Evolutionary conservation across 1,140 invertebrate species (phyloP), one percentile per base, ranked within the genome.

Genomic region (Drosophila eugracilis): DNA sequence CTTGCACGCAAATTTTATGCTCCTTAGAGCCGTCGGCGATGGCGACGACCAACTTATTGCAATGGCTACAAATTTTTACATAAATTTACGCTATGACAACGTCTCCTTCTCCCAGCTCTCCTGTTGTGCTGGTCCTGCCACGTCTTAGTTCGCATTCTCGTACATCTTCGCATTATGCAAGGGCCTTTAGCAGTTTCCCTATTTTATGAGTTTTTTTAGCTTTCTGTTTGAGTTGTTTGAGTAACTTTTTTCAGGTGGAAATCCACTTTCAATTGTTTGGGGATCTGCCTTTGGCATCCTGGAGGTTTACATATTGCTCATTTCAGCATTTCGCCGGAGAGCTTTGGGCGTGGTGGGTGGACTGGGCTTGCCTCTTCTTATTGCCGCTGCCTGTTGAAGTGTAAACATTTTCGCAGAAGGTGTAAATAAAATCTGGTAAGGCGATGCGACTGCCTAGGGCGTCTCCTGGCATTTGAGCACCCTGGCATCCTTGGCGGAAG

Each of bases 251-350:
- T 41, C 47, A 85, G 74, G 71, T 78, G 85, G 85, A 75, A 85
- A 81, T 89, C 80, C 81, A 89, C 85, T 89, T 89, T 89, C 77
- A 85, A 89, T 89, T 89, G 85, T 89, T 89, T 80, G 85, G 67
- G 66, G 55, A 57, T 55, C 85, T 57, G 76, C 67, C 83, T 59
- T 57, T 52, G 65, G 77, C 77, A 39, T 77, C 55, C 63, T 47
- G 77, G 67, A 70, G 66, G 77, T 81, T 80, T 89, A 81, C 77
- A 85, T 89, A 85, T 89, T 89, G 85, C 80, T 85, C 77, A 89
- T 89, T 89, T 88, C 44, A 37, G 22, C 55, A 45, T 36, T 36
- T 36, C n/a, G n/a, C 17, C 22, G 41, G 9, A 54, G 41, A 47
- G 69, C 34, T 12, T 24, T 17, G 32, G 66, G 42, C 22, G 41